A percentile compares a stretch with the other conserved stretches of the same genome.
Conservation (phyloP, 2,113 vertebrate species). For the Pomatorhinus ruficollis region DNA sequence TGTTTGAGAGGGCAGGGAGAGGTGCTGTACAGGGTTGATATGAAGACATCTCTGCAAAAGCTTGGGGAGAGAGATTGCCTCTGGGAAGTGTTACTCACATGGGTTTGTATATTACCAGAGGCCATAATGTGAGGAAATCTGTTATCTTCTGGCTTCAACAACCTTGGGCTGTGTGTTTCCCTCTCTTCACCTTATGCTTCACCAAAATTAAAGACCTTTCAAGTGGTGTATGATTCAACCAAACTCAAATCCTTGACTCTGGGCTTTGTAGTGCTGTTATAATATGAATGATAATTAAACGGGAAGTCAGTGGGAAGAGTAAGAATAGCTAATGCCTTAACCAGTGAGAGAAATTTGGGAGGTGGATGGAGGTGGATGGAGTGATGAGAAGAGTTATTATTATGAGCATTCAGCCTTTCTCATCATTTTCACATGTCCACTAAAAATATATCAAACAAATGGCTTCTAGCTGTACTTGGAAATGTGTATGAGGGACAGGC, state of each 20-base stretch:
- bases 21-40: neutral
- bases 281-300: neutral
- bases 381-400: neutral
- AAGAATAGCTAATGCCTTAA: neutral
- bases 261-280: neutral
- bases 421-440: neutral
- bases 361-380: neutral
- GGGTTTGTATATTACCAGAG: neutral
- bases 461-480: neutral
- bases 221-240: neutral
- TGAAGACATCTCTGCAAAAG: neutral
- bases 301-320: neutral
- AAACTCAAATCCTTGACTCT: neutral
- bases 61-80: neutral
- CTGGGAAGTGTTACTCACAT: neutral
- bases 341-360: neutral
- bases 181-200: neutral
- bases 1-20: neutral
- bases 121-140: neutral
- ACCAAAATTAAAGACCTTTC: neutral
- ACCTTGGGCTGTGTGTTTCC: neutral
- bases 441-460: slow-evolving; percentile 6
- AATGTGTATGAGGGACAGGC: neutral
- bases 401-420: neutral
- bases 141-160: neutral